A percentile compares a stretch with the other conserved stretches of the same genome.
phyloP scores from a whole-genome alignment of 1,140 invertebrate species.

The Acyrthosiphon pisum region DNA sequence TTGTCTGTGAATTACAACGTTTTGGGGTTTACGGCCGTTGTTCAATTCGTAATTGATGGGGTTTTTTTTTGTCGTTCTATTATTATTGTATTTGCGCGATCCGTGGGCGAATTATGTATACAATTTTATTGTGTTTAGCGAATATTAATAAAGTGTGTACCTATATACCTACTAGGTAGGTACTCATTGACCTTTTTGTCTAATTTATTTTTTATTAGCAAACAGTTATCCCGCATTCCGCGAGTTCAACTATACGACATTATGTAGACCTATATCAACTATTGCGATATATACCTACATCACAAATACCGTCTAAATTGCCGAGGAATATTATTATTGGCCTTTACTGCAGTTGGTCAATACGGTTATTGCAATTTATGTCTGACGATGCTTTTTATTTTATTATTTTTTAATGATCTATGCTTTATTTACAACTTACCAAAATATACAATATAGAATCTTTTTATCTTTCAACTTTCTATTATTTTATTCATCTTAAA shows the following conservation, averaged over 20 bases:
- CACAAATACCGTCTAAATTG: neutral
- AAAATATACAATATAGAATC: neutral
- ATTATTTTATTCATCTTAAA: neutral
- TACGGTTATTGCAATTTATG: neutral
- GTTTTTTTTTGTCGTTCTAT: neutral
- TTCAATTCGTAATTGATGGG: neutral
- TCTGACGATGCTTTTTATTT: neutral
- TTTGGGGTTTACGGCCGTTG: neutral
- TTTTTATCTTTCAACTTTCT: neutral
- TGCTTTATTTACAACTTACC: neutral
- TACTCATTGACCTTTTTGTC: neutral
- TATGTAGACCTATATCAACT: neutral
- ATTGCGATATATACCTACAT: neutral
- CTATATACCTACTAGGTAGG: neutral
- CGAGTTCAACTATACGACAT: neutral
- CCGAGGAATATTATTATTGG: neutral
- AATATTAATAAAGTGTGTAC: conserved; percentile 12
- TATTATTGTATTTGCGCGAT: neutral
- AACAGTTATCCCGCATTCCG: neutral
- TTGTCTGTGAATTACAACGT: neutral
- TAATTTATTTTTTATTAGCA: neutral
- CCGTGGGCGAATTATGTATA: neutral
- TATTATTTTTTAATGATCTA: neutral
- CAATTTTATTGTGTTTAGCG: neutral
- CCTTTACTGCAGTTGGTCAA: neutral